Evolutionary conservation across 2,797 vertebrate species (phyloP).

Genomic region (Urocyon cinereoargenteus): DNA sequence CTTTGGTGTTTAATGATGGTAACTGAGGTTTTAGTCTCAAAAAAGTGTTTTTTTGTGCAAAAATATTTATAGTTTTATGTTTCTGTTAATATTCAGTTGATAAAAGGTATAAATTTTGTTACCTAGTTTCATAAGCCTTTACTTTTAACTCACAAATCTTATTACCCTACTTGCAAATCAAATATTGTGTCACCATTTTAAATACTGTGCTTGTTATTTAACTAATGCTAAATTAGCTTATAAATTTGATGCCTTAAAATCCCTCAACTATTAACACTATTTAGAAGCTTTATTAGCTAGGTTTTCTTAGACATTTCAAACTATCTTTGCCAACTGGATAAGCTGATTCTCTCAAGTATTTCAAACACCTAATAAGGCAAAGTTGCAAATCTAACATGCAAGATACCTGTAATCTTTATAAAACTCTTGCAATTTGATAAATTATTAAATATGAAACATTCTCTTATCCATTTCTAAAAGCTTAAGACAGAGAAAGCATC

Average conservation of each 20-base stretch:
- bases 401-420: slow-evolving; percentile 47
- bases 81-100: slow-evolving; percentile 57
- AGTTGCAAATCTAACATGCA: slow-evolving; percentile 40
- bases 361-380: slow-evolving; percentile 28
- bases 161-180: slow-evolving; percentile 20
- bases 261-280: slow-evolving; percentile 45
- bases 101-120: slow-evolving; percentile 62
- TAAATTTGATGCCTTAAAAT: slow-evolving; percentile 49
- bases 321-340: slow-evolving; percentile 48
- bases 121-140: slow-evolving; percentile 42
- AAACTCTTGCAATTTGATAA: slow-evolving; percentile 59
- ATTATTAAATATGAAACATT: slow-evolving; percentile 52
- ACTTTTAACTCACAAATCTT: slow-evolving; percentile 60
- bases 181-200: slow-evolving; percentile 38
- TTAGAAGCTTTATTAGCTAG: slow-evolving; percentile 48
- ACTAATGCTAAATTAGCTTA: slow-evolving; percentile 63
- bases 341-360: slow-evolving; percentile 60
- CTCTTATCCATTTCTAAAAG: slow-evolving; percentile 44
- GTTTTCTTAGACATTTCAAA: slow-evolving; percentile 52
- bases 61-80: slow-evolving; percentile 58
- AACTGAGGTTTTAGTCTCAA: slow-evolving; percentile 44
- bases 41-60: background rate
- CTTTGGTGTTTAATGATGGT: slow-evolving; percentile 22
- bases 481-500: slow-evolving; percentile 26
- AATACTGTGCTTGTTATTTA: slow-evolving; percentile 63